These are phyloP conservation scores for Labia minor DNA, from an alignment of 2,888 invertebrate species.

Conservation along the genomic window DNA sequence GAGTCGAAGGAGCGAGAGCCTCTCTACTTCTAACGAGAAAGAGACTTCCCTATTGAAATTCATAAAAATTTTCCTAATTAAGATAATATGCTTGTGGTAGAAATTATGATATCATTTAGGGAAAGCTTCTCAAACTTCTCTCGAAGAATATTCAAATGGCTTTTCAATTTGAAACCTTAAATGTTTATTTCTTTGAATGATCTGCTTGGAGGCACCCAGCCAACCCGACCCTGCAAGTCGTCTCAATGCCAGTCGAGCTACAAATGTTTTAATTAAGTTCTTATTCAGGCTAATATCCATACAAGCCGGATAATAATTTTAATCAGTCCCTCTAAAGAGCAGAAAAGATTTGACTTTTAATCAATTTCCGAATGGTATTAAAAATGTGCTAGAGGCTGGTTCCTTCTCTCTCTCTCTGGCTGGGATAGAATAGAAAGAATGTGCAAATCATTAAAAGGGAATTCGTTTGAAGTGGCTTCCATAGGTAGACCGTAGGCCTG, in stretches of 20 bases:
- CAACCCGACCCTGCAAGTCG: no score
- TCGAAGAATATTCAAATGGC: background rate
- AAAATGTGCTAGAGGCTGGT: no score
- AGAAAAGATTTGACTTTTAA: constrained; percentile 13
- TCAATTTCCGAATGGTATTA: constrained; percentile 1
- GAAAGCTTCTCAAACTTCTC: background rate
- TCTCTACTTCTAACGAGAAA: no score
- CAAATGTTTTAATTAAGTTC: constrained; percentile 5
- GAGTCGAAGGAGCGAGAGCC: no score
- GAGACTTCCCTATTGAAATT: no score
- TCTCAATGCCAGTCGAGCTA: background rate
- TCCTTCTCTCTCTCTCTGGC: no score
- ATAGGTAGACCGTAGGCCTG: no score
- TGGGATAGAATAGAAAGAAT: no score
- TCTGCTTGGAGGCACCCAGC: no score
- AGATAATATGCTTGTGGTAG: background rate
- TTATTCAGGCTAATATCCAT: constrained; percentile 8
- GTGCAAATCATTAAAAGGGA: constrained; percentile 7
- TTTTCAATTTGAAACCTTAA: background rate
- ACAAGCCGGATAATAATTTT: background rate
- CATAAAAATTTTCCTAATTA: background rate
- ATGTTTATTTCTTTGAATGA: constrained; percentile 4
- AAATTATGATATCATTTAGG: background rate
- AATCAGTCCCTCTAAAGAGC: background rate
- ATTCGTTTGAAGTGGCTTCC: background rate